phyloP scores from a whole-genome alignment of 2,113 vertebrate species.

The Nyctibius bracteatus region DNA sequence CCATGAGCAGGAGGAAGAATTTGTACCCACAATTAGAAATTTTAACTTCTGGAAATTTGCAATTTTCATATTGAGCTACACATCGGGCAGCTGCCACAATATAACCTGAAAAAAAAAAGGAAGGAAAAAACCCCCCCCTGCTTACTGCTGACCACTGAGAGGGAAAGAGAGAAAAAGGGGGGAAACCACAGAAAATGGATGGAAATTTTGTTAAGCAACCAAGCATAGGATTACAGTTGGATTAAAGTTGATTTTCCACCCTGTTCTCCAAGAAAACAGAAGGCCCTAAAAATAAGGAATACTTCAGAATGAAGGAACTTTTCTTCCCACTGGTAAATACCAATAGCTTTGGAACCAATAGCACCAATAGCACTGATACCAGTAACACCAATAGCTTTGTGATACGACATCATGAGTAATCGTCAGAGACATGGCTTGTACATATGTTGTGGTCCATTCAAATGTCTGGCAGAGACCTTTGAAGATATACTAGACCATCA shows the following conservation, averaged over 20 bases:
- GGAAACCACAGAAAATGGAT: neutral
- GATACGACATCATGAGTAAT: neutral
- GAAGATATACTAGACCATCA: neutral
- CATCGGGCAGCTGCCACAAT: neutral
- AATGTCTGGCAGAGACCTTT: neutral
- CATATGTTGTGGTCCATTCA: neutral
- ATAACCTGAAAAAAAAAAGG: neutral
- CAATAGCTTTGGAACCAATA: neutral
- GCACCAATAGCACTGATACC: accelerated
- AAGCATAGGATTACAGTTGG: neutral
- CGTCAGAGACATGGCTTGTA: accelerated
- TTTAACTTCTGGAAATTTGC: neutral
- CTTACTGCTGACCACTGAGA: neutral
- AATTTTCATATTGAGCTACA: neutral
- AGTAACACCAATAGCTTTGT: neutral
- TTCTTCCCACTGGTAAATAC: neutral
- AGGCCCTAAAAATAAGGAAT: neutral
- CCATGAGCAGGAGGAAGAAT: neutral
- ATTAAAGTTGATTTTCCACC: neutral
- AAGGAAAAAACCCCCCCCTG: neutral
- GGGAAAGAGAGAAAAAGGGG: neutral
- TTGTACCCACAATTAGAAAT: neutral
- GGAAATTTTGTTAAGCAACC: neutral
- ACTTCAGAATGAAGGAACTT: neutral
- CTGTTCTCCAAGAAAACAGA: neutral